Percentiles rank a stretch among this genome's conserved stretches.
Evolutionary conservation across 2,888 invertebrate genomes (phyloP).

Genomic region (Aricia artaxerxes): DNA sequence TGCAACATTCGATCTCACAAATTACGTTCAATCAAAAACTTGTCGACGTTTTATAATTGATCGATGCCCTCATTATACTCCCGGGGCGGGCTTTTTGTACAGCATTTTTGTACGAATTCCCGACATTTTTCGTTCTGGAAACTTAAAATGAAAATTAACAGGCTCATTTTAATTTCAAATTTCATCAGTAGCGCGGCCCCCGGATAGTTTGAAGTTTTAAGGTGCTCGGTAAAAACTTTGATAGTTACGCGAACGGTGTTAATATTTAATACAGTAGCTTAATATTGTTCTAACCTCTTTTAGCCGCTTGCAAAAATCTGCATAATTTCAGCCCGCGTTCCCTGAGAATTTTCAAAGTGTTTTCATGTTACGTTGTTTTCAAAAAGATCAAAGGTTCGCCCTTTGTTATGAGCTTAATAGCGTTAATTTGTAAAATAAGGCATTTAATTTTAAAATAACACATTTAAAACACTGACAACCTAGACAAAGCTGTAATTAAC

Average conservation of each 20-base stretch:
- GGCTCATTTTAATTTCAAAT: conserved; percentile 29
- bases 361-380: not conserved
- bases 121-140: conserved; percentile 9
- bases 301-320: not conserved
- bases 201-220: conserved; percentile 19
- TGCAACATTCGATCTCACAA: conserved; percentile 17
- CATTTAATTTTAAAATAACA: too few relatives aligned
- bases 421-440: not conserved
- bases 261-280: conserved; percentile 20
- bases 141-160: conserved; percentile 22
- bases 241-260: conserved; percentile 10
- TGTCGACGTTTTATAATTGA: conserved; percentile 31
- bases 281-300: not conserved
- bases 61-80: conserved; percentile 30
- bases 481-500: too few relatives aligned
- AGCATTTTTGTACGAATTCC: conserved; percentile 18
- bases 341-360: not conserved
- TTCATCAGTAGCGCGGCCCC: conserved; percentile 8
- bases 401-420: not conserved
- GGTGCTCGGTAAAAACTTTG: conserved; percentile 17
- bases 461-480: too few relatives aligned
- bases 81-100: not conserved
- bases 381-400: not conserved
- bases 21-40: conserved; percentile 32
- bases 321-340: not conserved